Conservation (phyloP, 2,113 vertebrate genomes). For the Mystacornis crossleyi region DNA sequence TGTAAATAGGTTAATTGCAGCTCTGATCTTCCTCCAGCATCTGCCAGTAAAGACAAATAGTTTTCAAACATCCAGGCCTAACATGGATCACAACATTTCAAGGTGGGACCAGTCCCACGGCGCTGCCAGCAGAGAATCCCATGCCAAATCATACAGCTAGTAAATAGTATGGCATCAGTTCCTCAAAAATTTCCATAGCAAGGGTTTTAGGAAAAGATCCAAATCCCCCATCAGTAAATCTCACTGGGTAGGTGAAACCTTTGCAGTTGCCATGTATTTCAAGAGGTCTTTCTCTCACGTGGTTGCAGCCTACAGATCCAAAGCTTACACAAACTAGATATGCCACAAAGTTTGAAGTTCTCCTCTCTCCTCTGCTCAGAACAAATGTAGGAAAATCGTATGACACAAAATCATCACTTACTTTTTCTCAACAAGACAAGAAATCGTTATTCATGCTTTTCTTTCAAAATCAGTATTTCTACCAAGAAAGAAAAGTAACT, state of each 20-base stretch:
- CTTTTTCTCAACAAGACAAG: background rate
- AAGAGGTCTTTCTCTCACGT: background rate
- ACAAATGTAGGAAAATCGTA: background rate
- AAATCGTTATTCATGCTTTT: background rate
- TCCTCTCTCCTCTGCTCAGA: background rate
- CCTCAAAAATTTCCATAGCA: conserved; percentile 2
- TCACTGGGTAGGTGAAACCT: background rate
- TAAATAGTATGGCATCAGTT: background rate
- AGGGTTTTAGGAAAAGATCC: conserved; percentile 19
- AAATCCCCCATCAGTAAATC: conserved; percentile 25
- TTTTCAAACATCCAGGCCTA: background rate
- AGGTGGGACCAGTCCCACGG: background rate
- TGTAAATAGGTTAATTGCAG: conserved; percentile 18
- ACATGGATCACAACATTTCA: background rate
- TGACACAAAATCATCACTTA: background rate
- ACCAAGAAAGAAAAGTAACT: background rate
- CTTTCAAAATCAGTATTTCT: background rate
- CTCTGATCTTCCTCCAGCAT: conserved; percentile 39
- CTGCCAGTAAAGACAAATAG: conserved; percentile 9
- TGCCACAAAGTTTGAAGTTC: background rate
- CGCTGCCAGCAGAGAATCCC: background rate
- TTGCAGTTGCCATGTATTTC: background rate
- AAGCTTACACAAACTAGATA: background rate
- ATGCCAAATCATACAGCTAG: conserved; percentile 16
- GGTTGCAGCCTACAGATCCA: background rate